Conservation (phyloP, 2,888 invertebrate species). For the Folsomia manolachei region DNA sequence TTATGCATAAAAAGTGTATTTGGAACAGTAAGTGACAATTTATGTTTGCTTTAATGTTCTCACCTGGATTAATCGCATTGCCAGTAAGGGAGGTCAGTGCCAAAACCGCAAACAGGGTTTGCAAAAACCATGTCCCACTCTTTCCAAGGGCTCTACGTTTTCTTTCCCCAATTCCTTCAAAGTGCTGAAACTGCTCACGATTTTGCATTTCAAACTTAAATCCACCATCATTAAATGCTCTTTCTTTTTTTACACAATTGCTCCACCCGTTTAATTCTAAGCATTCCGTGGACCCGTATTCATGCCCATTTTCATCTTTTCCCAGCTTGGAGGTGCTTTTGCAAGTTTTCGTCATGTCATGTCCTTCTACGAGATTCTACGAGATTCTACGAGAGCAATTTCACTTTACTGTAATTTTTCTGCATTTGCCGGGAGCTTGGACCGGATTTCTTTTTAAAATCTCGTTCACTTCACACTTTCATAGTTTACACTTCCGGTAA, state of each 20-base stretch:
- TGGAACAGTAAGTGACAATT: too few relatives aligned
- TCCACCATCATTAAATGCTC: background rate
- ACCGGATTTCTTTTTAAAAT: background rate
- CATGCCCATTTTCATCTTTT: too few relatives aligned
- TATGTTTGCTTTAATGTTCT: too few relatives aligned
- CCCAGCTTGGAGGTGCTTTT: background rate
- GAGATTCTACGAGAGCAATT: too few relatives aligned
- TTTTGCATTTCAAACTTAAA: background rate
- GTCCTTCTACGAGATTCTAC: background rate
- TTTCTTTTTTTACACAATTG: background rate
- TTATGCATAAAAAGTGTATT: too few relatives aligned
- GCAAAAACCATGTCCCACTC: too few relatives aligned
- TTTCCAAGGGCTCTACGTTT: too few relatives aligned
- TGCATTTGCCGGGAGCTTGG: too few relatives aligned
- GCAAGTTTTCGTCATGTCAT: slow-evolving; percentile 3
- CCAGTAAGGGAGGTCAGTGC: background rate
- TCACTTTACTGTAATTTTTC: too few relatives aligned
- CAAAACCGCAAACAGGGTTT: background rate
- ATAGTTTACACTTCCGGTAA: background rate
- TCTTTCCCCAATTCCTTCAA: background rate
- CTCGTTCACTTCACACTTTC: background rate
- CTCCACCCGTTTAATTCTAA: background rate
- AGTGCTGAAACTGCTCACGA: background rate
- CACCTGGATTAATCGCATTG: slow-evolving; percentile 1
- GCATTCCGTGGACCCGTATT: background rate